Evolutionary conservation across 2,113 vertebrate genomes (phyloP).

Genomic region (Melanotaenia duboulayi): DNA sequence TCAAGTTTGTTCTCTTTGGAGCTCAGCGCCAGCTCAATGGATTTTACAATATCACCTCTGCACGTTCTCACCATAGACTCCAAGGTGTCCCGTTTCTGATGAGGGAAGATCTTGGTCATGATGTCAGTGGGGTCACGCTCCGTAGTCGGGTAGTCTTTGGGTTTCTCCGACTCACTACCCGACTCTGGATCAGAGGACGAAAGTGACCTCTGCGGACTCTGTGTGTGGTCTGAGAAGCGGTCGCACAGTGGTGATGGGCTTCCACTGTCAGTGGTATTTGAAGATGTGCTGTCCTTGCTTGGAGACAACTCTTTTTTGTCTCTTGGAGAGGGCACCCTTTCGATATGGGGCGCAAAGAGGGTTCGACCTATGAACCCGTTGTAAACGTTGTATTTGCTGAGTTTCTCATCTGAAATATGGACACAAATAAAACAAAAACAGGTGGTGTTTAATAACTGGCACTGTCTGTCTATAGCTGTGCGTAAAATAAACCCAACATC

Average conservation of each 20-base stretch:
- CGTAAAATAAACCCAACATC: not conserved
- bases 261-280: conserved; percentile 55
- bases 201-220: conserved; percentile 82
- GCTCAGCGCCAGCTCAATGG: conserved; percentile 86
- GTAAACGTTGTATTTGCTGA: conserved; percentile 78
- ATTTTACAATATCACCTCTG: conserved; percentile 88
- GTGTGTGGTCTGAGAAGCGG: conserved; percentile 79
- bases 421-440: not conserved
- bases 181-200: conserved; percentile 88
- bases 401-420: conserved; percentile 78
- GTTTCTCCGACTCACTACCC: conserved; percentile 86
- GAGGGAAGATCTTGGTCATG: conserved; percentile 89
- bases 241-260: conserved; percentile 71
- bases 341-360: conserved; percentile 59
- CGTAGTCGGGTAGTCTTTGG: conserved; percentile 65
- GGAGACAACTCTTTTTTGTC: conserved; percentile 50
- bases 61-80: conserved; percentile 85
- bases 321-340: conserved; percentile 59
- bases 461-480: not conserved
- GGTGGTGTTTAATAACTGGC: not conserved
- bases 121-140: conserved; percentile 86
- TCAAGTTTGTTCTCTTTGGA: conserved; percentile 78
- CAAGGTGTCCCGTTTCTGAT: conserved; percentile 80
- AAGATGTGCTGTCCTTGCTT: conserved; percentile 37
- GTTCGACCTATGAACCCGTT: conserved; percentile 75